A percentile compares a stretch with the other conserved stretches of the same genome.
Conservation (phyloP, 2,888 invertebrate species). For the Amphipoea lucens region DNA sequence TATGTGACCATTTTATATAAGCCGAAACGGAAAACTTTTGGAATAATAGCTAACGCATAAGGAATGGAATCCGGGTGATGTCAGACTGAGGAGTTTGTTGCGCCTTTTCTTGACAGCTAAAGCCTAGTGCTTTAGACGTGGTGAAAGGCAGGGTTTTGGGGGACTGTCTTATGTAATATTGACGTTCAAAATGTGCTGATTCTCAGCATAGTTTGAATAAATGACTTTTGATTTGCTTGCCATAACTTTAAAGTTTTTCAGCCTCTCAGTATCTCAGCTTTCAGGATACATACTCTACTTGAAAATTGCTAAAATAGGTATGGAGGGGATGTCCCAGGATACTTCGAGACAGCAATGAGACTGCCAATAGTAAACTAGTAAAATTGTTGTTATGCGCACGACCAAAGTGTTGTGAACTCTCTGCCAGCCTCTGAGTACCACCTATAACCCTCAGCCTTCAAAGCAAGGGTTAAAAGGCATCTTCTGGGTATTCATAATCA, state of each 20-base stretch:
- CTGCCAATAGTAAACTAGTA: not conserved
- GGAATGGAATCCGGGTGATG: slow-evolving; percentile 39
- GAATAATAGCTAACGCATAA: not conserved
- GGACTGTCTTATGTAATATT: not conserved
- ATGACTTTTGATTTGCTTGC: no score
- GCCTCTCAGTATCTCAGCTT: not conserved
- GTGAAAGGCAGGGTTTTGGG: no score
- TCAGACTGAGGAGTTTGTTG: not conserved
- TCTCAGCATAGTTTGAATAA: no score
- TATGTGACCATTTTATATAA: slow-evolving; percentile 18
- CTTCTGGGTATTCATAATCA: not conserved
- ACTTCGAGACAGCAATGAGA: not conserved
- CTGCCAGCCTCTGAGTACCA: not conserved
- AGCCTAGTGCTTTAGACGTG: no score
- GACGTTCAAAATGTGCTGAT: no score
- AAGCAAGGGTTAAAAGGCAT: not conserved
- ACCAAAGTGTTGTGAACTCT: not conserved
- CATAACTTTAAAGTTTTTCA: not conserved
- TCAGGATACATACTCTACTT: no score
- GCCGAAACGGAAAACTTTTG: not conserved
- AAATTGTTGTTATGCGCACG: not conserved
- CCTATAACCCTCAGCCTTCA: not conserved
- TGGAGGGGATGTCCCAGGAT: not conserved
- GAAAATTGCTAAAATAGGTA: not conserved
- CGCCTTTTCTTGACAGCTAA: no score